Base-by-base conservation (phyloP, 2,113 vertebrate genomes). In the Dromiciops gliroides region DNA sequence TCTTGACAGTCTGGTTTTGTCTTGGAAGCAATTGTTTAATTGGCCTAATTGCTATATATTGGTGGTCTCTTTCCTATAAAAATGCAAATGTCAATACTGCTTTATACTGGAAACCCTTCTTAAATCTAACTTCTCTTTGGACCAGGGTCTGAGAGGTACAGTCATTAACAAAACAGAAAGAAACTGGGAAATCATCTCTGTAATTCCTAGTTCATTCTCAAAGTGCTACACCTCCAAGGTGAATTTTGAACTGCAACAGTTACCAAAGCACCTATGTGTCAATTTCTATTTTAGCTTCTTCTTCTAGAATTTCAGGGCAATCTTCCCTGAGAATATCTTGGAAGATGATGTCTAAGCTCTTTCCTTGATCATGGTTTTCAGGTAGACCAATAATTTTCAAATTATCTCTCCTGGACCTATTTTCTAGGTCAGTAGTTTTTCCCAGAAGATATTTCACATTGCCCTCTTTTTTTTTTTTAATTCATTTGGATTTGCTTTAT, bases 131-230 rank as follows among this genome's bases (percentile, higher is more conserved):
- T 97, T 90, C 83, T 93, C 94, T 95, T 90, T 94, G 89, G 97
- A 97, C 90, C 96, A 97, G 90, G 94, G 93, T 95, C 95, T 93
- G 91, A 96, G 94, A 94, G 67, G 95, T 98, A 94, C 94, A 96
- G 94, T 97, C 97, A 96, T 91, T 89, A 93, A 91, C 93, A 97
- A 95, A 91, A 96, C 16, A 52, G 47, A 0, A 91, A n/a, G 97
- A 92, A 0, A 94, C 0, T 95, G 93, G 56, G 93, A 94, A 91
- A 94, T 0, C 92, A n/a, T 90, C 96, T 96, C 96, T 96, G 24
- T 94, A 96, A 97, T 96, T 93, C 50, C 83, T 93, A 96, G 91
- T 94, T 96, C 94, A 94, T 92, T 24, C 51, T 91, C 89, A 90
- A 95, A 96, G 50, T 92, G 75, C 47, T 51, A 89, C 37, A 53